phyloP scores from a whole-genome alignment of 2,113 vertebrate species.

The Xiphias gladius region DNA sequence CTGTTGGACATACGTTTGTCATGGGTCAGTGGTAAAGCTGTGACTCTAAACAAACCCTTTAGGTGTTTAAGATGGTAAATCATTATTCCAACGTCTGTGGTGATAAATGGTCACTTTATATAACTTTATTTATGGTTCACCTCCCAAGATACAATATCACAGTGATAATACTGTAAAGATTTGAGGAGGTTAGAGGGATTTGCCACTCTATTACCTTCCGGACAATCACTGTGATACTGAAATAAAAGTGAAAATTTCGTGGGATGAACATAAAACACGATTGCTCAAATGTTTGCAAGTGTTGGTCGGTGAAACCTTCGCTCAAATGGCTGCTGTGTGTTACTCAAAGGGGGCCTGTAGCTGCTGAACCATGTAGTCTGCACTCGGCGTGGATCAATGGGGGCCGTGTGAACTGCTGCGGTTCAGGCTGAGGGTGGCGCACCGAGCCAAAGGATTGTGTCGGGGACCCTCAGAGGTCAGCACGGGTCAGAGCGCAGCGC shows the following conservation, averaged over 20 bases:
- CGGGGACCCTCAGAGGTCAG: constrained; percentile 74
- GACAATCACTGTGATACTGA: not conserved
- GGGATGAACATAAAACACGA: not conserved
- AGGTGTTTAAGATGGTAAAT: not conserved
- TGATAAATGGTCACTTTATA: not conserved
- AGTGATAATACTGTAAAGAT: not conserved
- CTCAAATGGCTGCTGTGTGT: constrained; percentile 5
- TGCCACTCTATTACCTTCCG: not conserved
- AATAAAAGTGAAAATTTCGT: not conserved
- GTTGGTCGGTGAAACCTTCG: not conserved
- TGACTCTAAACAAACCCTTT: not conserved
- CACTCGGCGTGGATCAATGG: constrained; percentile 52
- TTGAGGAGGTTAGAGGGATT: not conserved
- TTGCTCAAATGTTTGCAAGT: not conserved
- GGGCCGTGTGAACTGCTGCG: constrained; percentile 79
- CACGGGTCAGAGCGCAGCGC: constrained; percentile 82
- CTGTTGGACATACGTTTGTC: not conserved
- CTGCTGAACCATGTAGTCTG: constrained; percentile 53
- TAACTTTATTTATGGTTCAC: not conserved
- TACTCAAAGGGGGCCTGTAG: constrained; percentile 33
- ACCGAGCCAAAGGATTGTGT: constrained; percentile 79
- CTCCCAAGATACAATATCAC: not conserved
- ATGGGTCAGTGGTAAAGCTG: not conserved
- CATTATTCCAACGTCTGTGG: not conserved
- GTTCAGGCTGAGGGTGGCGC: constrained; percentile 83